phyloP scores from a whole-genome alignment of 2,888 invertebrate genomes.

The Polyommatus iphigenia region DNA sequence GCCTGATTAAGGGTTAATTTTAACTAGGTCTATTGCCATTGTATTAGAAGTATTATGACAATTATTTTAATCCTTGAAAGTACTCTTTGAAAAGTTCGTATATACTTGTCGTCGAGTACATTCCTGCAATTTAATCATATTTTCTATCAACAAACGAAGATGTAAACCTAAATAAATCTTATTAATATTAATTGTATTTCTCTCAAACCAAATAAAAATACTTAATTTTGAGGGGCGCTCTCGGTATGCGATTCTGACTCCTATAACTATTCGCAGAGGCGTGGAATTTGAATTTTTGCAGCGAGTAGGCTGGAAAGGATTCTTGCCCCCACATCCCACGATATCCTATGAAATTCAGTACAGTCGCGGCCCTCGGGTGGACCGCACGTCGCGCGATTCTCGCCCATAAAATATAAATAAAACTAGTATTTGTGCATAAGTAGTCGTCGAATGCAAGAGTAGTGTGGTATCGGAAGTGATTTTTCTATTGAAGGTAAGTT shows the following conservation, averaged over 20 bases:
- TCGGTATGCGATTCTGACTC: neutral
- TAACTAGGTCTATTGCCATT: too few relatives aligned
- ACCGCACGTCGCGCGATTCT: constrained; percentile 40
- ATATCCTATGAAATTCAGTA: constrained; percentile 47
- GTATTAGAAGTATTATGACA: neutral
- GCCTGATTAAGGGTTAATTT: too few relatives aligned
- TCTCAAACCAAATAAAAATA: neutral
- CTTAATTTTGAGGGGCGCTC: neutral
- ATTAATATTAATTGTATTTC: constrained; percentile 14
- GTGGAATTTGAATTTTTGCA: constrained; percentile 13
- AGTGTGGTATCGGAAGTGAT: neutral
- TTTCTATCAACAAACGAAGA: neutral
- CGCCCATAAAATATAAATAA: neutral
- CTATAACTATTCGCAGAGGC: neutral
- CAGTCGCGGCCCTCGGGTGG: constrained; percentile 37
- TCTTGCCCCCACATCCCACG: constrained; percentile 42
- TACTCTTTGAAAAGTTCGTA: neutral
- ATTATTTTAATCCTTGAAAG: neutral
- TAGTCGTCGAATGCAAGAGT: neutral
- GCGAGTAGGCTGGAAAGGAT: constrained; percentile 43
- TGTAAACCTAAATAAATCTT: constrained; percentile 8
- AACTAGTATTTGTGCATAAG: neutral
- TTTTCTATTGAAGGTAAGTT: constrained; percentile 18
- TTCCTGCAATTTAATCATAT: neutral
- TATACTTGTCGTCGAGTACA: neutral